Conservation (phyloP, 2,113 vertebrate genomes). For the Puntigrus tetrazona region DNA sequence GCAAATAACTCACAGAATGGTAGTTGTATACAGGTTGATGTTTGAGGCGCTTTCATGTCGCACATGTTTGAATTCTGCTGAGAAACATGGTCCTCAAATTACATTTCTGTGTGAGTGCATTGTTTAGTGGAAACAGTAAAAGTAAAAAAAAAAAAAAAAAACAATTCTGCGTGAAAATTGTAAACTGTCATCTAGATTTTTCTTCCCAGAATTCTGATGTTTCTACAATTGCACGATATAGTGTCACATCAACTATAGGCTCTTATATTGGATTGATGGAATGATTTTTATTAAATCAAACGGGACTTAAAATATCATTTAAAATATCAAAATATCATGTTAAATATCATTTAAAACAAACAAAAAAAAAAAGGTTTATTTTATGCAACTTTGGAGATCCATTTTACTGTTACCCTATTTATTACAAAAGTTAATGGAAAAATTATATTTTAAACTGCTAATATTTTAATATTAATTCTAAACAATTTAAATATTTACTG, state of each 20-base stretch:
- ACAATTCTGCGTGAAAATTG: slow-evolving; percentile 7
- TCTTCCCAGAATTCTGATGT: background rate
- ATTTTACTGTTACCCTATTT: background rate
- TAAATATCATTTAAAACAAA: background rate
- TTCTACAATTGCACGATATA: background rate
- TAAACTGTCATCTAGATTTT: background rate
- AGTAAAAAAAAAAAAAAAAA: slow-evolving; percentile 12
- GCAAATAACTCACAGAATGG: slow-evolving; percentile 37
- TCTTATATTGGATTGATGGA: background rate
- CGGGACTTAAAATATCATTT: background rate
- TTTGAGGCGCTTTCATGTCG: slow-evolving; percentile 34
- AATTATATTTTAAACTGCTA: background rate
- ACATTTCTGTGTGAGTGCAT: slow-evolving; percentile 32
- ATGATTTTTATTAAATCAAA: background rate
- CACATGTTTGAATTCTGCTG: slow-evolving; percentile 36
- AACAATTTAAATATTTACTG: background rate
- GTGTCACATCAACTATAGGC: background rate
- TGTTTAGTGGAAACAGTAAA: slow-evolving; percentile 32
- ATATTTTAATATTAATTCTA: background rate
- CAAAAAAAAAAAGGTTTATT: too few relatives aligned
- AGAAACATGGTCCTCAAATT: slow-evolving; percentile 36
- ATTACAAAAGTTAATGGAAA: background rate
- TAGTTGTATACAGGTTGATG: slow-evolving; percentile 24
- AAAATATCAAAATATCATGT: background rate
- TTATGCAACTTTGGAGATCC: background rate